Evolutionary conservation across 1,140 invertebrate species (phyloP), one percentile per base, ranked within the genome.

Genomic region (Trichoplusia ni): DNA sequence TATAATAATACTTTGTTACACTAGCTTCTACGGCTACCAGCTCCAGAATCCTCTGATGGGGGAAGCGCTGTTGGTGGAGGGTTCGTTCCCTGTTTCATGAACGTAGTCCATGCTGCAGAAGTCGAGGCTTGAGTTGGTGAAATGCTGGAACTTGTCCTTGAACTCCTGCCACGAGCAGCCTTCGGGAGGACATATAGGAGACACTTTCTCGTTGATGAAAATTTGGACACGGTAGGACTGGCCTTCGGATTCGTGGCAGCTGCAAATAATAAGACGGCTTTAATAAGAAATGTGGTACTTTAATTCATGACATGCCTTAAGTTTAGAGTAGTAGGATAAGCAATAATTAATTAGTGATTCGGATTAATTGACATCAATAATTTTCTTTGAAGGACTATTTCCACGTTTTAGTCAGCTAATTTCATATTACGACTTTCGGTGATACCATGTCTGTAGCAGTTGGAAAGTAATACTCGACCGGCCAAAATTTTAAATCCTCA

Each of bases 151-250:
- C 1, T 65, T 73, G 0, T 75, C 29, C 2, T 69, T 51, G 60
- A 88, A 88, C 27, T 85, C 54, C 4, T 77, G 38, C 83, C 82
- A 86, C 0, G 75, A 66, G 60, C 85, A 88, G 0, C 83, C 85
- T 4, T 74, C 69, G 4, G 72, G 42, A 4, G 85, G 81, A 67
- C 85, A 88, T 1, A 86, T 51, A 8, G 61, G 49, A 0, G 80
- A 79, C 3, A 53, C 38, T 35, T 77, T 77, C 47, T 87, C 82
- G 53, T 84, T 84, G 37, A 77, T 58, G 51, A 85, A 84, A 18
- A 87, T 27, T 38, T 85, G 82, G 0, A 85, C 79, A 2, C 75
- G 31, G 42, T 81, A 62, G 0, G 47, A 61, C 13, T 74, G 63
- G 3, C 3, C 14, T 0, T 60, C 73, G 2, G 71, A 71, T 49